Evolutionary conservation across 2,888 invertebrate genomes (phyloP), one percentile per base, ranked within the genome.

Genomic region (Tinea pellionella): DNA sequence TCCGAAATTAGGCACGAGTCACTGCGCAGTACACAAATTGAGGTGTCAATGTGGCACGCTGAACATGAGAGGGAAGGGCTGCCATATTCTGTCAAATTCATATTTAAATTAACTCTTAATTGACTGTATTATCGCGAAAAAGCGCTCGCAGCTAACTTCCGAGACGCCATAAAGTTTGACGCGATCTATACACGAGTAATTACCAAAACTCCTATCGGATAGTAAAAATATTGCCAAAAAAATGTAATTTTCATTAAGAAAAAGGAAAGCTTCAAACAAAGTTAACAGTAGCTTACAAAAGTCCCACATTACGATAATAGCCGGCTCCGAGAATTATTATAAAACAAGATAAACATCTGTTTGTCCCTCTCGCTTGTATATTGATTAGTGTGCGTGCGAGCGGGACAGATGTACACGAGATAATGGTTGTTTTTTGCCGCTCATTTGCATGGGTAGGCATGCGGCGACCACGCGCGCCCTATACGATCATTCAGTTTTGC

Each of bases 381-480:
- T 9, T 32, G 7, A 55, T 16, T 16, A 32, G 7, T n/a, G 15
- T n/a, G 15, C 4, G 57, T 11, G 57, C 32, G 15, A 57, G 32
- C 12, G 57, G 29, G 57, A 57, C 8, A 30, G 32, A 30, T 57
- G 30, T 29, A 57, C 9, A 12, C 2, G 30, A 32, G 55, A 57
- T 57, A 57, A 57, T 57, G 57, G 57, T n/a, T 32, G 32, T 61
- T 61, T 51, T 56, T 60, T 60, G 47, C 60, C 13, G 61, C 56
- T 70, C 67, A 74, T 76, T 73, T 74, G 73, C 78, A 78, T 76
- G 75, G 70, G 70, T 65, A 66, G 58, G 64, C 62, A 68, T 66
- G 69, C 71, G 71, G 16, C 55, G 47, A 15, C 3, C 42, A n/a
- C 30, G n/a, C 37, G 6, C 16, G 13, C 9, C 47, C 15, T n/a